phyloP scores from a whole-genome alignment of 2,797 vertebrate genomes.

The Phalloptychus januarius region DNA sequence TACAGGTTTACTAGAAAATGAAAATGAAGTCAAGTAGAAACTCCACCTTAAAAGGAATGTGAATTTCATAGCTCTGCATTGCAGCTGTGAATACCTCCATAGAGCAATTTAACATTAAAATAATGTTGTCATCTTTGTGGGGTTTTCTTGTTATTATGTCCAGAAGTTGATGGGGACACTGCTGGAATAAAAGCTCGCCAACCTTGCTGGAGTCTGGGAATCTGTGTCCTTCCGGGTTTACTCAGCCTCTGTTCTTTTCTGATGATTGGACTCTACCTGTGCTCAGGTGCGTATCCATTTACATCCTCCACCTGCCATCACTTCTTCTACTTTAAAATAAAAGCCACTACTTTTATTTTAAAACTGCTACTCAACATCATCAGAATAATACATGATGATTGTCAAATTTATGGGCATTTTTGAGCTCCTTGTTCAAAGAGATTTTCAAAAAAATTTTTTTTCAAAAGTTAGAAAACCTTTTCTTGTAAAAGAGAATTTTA shows the following conservation, averaged over 20 bases:
- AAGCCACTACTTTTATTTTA: neutral
- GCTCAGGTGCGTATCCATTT: conserved; percentile 36
- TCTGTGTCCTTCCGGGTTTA: conserved; percentile 35
- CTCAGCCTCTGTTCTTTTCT: conserved; percentile 1
- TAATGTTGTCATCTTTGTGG: neutral
- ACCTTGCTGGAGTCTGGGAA: conserved; percentile 42
- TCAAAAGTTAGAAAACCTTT: neutral
- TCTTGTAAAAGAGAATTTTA: neutral
- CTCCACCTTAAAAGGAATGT: neutral
- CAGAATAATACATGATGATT: neutral
- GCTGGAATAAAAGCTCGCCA: fast-evolving
- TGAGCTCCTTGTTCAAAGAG: neutral
- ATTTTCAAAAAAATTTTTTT: no score
- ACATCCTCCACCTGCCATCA: neutral
- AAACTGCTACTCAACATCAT: neutral
- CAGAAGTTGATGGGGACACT: neutral
- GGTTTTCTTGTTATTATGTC: neutral
- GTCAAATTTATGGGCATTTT: neutral
- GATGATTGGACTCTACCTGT: conserved; percentile 22
- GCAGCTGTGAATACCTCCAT: neutral
- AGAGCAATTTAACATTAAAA: neutral
- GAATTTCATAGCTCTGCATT: neutral
- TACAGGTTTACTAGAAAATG: neutral
- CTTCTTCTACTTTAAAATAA: neutral
- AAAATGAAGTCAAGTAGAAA: neutral